Evolutionary conservation across 35 echinoderm and acorn worm genomes (phyloP).

Genomic region (Patiria miniata): DNA sequence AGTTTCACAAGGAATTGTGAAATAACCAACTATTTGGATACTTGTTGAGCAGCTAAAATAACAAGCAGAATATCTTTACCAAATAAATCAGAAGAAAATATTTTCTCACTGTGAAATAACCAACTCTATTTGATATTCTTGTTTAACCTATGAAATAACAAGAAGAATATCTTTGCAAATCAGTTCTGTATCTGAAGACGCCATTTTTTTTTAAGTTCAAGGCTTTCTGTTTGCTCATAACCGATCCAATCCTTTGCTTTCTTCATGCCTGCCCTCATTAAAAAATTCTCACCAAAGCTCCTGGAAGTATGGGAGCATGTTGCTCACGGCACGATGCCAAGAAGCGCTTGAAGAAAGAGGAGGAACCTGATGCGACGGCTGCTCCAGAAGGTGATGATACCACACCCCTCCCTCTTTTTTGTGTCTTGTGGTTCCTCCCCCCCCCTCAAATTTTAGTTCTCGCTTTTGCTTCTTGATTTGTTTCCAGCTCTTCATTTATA

Average conservation of each 20-base stretch:
- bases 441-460: neutral
- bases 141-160: too few relatives aligned
- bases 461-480: neutral
- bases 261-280: neutral
- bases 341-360: conserved; percentile 12
- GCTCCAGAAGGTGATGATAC: conserved; percentile 15
- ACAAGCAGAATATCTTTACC: too few relatives aligned
- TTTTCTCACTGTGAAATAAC: too few relatives aligned
- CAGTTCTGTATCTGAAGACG: too few relatives aligned
- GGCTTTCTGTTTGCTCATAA: too few relatives aligned
- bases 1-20: too few relatives aligned
- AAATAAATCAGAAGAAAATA: too few relatives aligned
- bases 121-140: too few relatives aligned
- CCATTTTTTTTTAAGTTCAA: too few relatives aligned
- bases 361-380: neutral
- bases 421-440: neutral
- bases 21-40: too few relatives aligned
- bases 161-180: too few relatives aligned
- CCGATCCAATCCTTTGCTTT: neutral
- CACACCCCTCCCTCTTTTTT: neutral
- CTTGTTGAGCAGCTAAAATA: too few relatives aligned
- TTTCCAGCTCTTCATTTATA: neutral
- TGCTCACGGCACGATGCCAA: conserved; percentile 17
- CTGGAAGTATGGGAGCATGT: neutral
- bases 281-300: neutral